Percentiles rank a stretch among this genome's conserved stretches.
phyloP scores from a whole-genome alignment of 2,797 vertebrate species.

The Rhinichthys osculus region DNA sequence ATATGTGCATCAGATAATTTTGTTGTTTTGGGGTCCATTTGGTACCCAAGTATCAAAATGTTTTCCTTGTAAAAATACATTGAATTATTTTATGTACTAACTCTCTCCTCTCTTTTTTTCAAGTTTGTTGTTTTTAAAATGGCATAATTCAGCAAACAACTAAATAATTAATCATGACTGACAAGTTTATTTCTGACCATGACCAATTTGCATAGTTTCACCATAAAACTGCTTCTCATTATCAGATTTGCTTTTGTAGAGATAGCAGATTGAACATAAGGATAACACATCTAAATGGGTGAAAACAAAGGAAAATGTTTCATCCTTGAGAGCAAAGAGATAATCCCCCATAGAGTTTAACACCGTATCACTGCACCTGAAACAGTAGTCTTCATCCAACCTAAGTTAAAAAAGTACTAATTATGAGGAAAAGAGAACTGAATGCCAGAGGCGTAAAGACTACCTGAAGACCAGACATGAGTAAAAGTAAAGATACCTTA shows the following conservation, averaged over 20 bases:
- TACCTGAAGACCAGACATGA: neutral
- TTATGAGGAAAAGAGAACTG: conserved; percentile 20
- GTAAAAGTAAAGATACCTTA: neutral
- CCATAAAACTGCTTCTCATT: conserved; percentile 43
- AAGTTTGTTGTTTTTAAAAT: neutral
- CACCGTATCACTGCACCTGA: neutral
- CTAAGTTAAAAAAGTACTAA: conserved; percentile 22
- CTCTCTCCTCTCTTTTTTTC: neutral
- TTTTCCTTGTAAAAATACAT: neutral
- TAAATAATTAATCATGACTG: conserved; percentile 13
- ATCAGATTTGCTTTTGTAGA: conserved; percentile 57
- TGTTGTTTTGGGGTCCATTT: neutral
- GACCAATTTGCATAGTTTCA: conserved; percentile 34
- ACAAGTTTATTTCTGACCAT: conserved; percentile 28
- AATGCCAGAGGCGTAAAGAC: neutral
- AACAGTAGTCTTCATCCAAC: neutral
- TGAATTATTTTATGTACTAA: neutral
- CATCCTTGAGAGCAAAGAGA: conserved; percentile 2
- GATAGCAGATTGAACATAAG: conserved; percentile 39
- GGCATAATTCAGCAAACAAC: neutral
- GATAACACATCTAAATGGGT: conserved; percentile 32
- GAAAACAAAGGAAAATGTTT: conserved; percentile 38
- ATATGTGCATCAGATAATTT: neutral
- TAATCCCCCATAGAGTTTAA: conserved; percentile 26
- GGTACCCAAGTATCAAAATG: neutral